A percentile compares a stretch with the other conserved stretches of the same genome.
phyloP scores from a whole-genome alignment of 2,113 vertebrate species.

The Pardalotus punctatus region DNA sequence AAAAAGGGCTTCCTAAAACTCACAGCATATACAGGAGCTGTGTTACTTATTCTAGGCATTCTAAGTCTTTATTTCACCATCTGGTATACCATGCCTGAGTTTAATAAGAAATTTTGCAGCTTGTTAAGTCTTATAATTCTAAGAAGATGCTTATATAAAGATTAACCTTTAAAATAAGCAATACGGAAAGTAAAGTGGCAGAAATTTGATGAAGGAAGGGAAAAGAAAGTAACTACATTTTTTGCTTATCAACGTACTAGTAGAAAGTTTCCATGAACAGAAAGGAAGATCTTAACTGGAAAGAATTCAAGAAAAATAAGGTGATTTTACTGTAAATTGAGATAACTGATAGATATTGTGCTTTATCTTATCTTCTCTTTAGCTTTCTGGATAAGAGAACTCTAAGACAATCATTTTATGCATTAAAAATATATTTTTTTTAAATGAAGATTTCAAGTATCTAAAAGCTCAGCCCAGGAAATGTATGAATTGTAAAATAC shows the following conservation, averaged over 20 bases:
- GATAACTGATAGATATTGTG: background rate
- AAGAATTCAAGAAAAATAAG: background rate
- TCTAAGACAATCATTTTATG: background rate
- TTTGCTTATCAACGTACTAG: background rate
- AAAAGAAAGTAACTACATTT: background rate
- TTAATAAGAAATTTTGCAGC: constrained; percentile 35
- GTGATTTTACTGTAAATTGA: background rate
- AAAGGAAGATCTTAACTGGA: background rate
- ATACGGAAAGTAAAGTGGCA: background rate
- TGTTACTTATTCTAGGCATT: constrained; percentile 38
- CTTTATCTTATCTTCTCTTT: background rate
- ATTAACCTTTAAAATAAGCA: constrained; percentile 38
- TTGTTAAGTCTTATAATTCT: background rate
- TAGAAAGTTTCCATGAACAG: background rate
- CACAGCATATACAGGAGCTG: background rate
- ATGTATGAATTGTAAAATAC: background rate
- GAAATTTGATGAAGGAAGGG: background rate
- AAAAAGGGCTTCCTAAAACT: constrained; percentile 3
- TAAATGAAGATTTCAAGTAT: background rate
- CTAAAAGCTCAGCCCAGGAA: background rate
- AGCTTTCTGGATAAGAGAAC: background rate
- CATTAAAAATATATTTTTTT: background rate
- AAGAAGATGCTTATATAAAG: constrained; percentile 12
- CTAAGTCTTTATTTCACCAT: constrained; percentile 43
- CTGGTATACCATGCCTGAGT: background rate